Percentiles rank a stretch among this genome's conserved stretches.
Conservation (phyloP, 1,140 invertebrate species). For the Eumaeus atala region DNA sequence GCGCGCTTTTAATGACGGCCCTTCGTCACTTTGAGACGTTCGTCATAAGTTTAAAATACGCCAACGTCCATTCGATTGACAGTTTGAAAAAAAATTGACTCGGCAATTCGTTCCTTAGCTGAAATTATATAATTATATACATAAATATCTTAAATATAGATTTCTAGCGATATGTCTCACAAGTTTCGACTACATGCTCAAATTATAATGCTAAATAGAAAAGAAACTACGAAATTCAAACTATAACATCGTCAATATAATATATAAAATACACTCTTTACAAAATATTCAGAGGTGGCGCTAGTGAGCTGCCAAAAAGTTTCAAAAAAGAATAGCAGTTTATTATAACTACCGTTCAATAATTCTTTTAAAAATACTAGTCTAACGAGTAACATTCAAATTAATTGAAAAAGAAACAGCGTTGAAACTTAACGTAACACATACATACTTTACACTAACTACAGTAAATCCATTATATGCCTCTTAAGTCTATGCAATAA, state of each 20-base stretch:
- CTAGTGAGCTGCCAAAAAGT: constrained; percentile 41
- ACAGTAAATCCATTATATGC: constrained; percentile 60
- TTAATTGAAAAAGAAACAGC: constrained; percentile 22
- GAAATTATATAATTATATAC: constrained; percentile 44
- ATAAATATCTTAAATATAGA: constrained; percentile 48
- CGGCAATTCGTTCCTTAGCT: constrained; percentile 50
- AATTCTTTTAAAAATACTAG: constrained; percentile 29
- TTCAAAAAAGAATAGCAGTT: constrained; percentile 51
- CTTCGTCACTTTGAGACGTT: constrained; percentile 10
- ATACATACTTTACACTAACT: constrained; percentile 40
- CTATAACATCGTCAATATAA: constrained; percentile 49
- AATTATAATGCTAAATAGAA: constrained; percentile 45
- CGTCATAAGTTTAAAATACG: constrained; percentile 22
- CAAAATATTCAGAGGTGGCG: constrained; percentile 43
- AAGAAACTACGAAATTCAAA: constrained; percentile 47
- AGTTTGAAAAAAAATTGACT: constrained; percentile 56
- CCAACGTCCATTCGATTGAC: constrained; percentile 36
- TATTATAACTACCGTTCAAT: constrained; percentile 25
- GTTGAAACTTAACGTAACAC: constrained; percentile 19
- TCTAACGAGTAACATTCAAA: constrained; percentile 25
- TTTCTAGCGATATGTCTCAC: constrained; percentile 63
- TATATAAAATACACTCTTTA: constrained; percentile 64
- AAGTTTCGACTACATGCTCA: constrained; percentile 50
- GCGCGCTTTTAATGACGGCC: background rate
- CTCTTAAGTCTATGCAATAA: constrained; percentile 56